phyloP scores from a whole-genome alignment of 1,140 invertebrate species.

The Pollicipes pollicipes region DNA sequence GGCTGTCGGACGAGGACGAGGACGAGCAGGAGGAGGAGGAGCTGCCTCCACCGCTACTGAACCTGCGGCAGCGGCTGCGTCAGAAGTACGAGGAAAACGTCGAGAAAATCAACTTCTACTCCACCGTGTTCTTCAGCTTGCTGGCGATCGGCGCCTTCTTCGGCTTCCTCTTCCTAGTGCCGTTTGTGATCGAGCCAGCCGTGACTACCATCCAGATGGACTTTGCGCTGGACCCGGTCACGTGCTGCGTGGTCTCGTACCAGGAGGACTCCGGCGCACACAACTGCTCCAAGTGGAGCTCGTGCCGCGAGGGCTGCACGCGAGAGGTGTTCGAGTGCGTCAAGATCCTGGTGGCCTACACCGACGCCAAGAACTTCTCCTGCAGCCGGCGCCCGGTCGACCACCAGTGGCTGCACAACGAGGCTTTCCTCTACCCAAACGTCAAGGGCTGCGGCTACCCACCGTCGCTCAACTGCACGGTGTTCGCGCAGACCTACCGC shows the following conservation, averaged over 20 bases:
- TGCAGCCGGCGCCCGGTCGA: slow-evolving; percentile 6
- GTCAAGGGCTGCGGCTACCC: slow-evolving; percentile 79
- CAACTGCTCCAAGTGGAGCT: slow-evolving; percentile 65
- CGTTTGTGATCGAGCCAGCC: slow-evolving; percentile 73
- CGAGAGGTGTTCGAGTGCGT: slow-evolving; percentile 40
- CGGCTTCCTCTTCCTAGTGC: slow-evolving; percentile 73
- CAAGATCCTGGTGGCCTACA: slow-evolving; percentile 56
- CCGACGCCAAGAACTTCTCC: slow-evolving; percentile 22
- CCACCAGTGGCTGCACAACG: slow-evolving; percentile 30
- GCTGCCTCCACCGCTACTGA: too few relatives aligned
- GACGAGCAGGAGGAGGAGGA: too few relatives aligned
- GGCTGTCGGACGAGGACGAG: too few relatives aligned
- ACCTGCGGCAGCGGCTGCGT: too few relatives aligned
- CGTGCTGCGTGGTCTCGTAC: slow-evolving; percentile 57
- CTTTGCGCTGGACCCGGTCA: slow-evolving; percentile 60
- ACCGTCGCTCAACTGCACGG: slow-evolving; percentile 66
- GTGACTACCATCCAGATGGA: slow-evolving; percentile 70
- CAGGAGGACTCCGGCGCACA: slow-evolving; percentile 57
- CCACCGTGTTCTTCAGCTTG: slow-evolving; percentile 39
- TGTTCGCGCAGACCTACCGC: slow-evolving; percentile 59
- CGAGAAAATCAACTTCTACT: too few relatives aligned
- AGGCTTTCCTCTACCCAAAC: slow-evolving; percentile 64
- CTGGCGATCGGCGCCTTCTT: slow-evolving; percentile 69
- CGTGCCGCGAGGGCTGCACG: slow-evolving; percentile 69
- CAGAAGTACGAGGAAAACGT: too few relatives aligned